Base-by-base conservation (phyloP, 2,888 invertebrate species). In the Cephus rjabovi region DNA sequence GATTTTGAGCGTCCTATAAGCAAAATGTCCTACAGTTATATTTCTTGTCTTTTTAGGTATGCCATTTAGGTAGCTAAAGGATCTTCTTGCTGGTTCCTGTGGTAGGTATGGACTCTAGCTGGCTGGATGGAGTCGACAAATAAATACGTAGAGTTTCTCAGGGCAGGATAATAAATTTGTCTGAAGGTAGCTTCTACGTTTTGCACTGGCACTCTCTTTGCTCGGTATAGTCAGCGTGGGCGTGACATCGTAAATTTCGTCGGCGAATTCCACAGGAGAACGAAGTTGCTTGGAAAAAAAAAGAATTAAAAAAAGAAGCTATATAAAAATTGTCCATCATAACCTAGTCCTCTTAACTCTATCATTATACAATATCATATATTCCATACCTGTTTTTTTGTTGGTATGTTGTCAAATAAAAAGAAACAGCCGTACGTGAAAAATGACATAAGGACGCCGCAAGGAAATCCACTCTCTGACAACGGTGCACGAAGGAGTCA, bases 171-270 rank as follows among this genome's bases (percentile, higher is more conserved):
- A 56, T 56, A 56, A 56, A 56, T 56, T 56, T 56, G 56, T 56
- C 56, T 2, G 56, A 56, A 56, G 23, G 56, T 23, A 23, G 56
- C 56, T 56, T 56, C 56, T 56, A 56, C 56, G 56, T 56, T 56
- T 23, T 56, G 23, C 56, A 23, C 56, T 56, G 56, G 56, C 56
- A 56, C 56, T 56, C 56, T 56, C 56, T 56, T 56, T 56, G 23
- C 56, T 23, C 23, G 56, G 56, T 23, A 23, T 9, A 56, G 56
- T 56, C 71, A 6, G 34, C 34, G 71, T 71, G 34, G 71, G 34
- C 71, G 71, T 71, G 71, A 71, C 71, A 71, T 71, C 71, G 71
- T 71, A 71, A 71, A 71, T 71, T 71, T 71, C 71, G 71, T 71
- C 31, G 34, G 71, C 31, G 33, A 71, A 71, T 71, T 34, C 71